Percentiles rank a stretch among this genome's conserved stretches.
Evolutionary conservation across 2,113 vertebrate species (phyloP).

Genomic region (Hyperoodon ampullatus): DNA sequence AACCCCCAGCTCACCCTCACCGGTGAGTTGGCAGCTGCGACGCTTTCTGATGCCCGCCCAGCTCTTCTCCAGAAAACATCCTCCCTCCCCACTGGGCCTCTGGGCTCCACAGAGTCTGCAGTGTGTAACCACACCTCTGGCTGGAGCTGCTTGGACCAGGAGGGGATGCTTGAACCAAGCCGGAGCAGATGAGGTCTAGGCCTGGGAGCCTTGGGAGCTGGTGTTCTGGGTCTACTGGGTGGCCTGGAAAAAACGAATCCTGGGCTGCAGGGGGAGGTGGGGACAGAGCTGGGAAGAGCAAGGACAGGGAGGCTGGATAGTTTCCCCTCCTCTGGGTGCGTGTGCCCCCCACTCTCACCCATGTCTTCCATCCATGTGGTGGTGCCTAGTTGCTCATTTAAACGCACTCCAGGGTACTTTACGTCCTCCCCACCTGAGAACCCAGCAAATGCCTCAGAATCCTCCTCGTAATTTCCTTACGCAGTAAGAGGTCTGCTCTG

Average conservation of each 20-base stretch:
- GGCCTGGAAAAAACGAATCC: neutral
- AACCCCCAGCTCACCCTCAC: neutral
- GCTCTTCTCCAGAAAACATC: no score
- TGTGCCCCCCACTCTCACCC: neutral
- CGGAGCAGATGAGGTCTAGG: neutral
- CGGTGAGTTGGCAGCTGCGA: no score
- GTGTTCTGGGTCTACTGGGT: no score
- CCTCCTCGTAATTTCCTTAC: neutral
- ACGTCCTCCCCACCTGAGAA: neutral
- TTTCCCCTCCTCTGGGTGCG: neutral
- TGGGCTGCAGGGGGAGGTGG: neutral
- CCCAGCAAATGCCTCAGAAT: neutral
- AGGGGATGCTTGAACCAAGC: neutral
- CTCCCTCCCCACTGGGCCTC: neutral
- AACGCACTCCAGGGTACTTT: rapidly evolving
- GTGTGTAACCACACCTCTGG: neutral
- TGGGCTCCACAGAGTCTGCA: neutral
- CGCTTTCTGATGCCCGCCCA: neutral
- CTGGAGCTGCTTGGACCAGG: neutral
- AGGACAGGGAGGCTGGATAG: neutral
- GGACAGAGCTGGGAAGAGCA: rapidly evolving
- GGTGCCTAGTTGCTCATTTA: neutral
- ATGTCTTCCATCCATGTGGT: neutral
- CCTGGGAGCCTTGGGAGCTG: neutral
- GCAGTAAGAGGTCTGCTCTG: neutral